These are phyloP conservation scores for Ariolimax columbianus DNA, from an alignment of 2,888 invertebrate species.

Conservation along the genomic window DNA sequence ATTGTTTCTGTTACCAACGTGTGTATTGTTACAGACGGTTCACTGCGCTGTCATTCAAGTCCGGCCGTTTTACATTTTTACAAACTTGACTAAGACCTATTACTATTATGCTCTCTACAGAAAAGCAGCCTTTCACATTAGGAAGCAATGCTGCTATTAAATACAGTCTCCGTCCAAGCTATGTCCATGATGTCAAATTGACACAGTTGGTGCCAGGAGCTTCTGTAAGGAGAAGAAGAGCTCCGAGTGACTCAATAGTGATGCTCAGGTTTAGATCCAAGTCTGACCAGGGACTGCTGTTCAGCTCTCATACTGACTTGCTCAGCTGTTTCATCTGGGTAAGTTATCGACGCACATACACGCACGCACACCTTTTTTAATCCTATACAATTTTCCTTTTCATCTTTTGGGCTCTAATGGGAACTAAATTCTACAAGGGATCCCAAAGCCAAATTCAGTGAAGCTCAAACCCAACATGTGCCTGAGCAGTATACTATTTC, in stretches of 20 bases:
- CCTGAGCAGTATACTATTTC: too few relatives aligned
- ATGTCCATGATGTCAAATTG: slow-evolving; percentile 90
- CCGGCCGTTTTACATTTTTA: too few relatives aligned
- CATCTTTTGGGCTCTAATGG: too few relatives aligned
- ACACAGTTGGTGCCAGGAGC: slow-evolving; percentile 18
- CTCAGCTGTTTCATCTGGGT: slow-evolving; percentile 84
- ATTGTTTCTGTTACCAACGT: too few relatives aligned
- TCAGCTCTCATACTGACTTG: slow-evolving; percentile 91
- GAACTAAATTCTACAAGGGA: too few relatives aligned
- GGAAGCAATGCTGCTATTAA: slow-evolving; percentile 88
- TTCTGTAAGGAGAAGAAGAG: slow-evolving; percentile 49
- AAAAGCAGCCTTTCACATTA: slow-evolving; percentile 89
- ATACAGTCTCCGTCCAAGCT: slow-evolving; percentile 86
- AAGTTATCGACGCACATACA: slow-evolving; percentile 55
- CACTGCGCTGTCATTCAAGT: too few relatives aligned
- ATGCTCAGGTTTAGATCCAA: slow-evolving; percentile 90
- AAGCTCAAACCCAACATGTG: too few relatives aligned
- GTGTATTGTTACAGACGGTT: too few relatives aligned
- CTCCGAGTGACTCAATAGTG: slow-evolving; percentile 79
- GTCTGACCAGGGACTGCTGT: slow-evolving; percentile 87
- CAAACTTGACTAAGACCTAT: neutral
- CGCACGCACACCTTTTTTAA: too few relatives aligned
- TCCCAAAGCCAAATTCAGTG: too few relatives aligned
- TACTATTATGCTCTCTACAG: slow-evolving; percentile 71
- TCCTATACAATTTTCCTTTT: too few relatives aligned